A percentile compares a stretch with the other conserved stretches of the same genome.
phyloP scores from a whole-genome alignment of 2,113 vertebrate species.

The Prietella phreatophila region DNA sequence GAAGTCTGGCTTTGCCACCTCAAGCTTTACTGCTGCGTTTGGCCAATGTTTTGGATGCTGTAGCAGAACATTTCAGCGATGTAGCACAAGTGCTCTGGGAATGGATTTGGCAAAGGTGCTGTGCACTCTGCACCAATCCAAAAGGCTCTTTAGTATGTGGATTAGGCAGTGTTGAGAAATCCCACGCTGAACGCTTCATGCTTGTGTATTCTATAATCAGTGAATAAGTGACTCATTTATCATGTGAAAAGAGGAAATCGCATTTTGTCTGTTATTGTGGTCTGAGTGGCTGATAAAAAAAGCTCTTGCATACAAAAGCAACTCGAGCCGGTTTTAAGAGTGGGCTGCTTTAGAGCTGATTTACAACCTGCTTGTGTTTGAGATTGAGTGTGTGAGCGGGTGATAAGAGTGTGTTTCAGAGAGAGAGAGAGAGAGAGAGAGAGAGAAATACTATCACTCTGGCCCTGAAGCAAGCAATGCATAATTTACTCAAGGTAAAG shows the following conservation, averaged over 20 bases:
- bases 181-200: constrained; percentile 41
- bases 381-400: constrained; percentile 43
- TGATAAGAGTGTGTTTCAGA: constrained; percentile 44
- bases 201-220: constrained; percentile 45
- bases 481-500: constrained; percentile 55
- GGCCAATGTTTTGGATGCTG: constrained; percentile 27
- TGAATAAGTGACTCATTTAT: constrained; percentile 64
- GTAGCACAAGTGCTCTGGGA: constrained; percentile 32
- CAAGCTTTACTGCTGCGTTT: constrained; percentile 26
- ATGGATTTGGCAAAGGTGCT: constrained; percentile 40
- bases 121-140: constrained; percentile 25
- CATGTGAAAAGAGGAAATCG: constrained; percentile 50
- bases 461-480: constrained; percentile 34
- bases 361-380: constrained; percentile 49
- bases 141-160: constrained; percentile 42
- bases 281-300: constrained; percentile 53
- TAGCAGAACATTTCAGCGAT: constrained; percentile 25
- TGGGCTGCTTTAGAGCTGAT: constrained; percentile 34
- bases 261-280: constrained; percentile 48
- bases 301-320: constrained; percentile 43
- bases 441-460: constrained; percentile 9
- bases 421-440: not conserved
- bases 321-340: constrained; percentile 51
- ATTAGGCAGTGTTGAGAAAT: constrained; percentile 50
- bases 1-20: constrained; percentile 22